Conservation (phyloP, 2,888 invertebrate genomes). For the Drosophila neonasuta region DNA sequence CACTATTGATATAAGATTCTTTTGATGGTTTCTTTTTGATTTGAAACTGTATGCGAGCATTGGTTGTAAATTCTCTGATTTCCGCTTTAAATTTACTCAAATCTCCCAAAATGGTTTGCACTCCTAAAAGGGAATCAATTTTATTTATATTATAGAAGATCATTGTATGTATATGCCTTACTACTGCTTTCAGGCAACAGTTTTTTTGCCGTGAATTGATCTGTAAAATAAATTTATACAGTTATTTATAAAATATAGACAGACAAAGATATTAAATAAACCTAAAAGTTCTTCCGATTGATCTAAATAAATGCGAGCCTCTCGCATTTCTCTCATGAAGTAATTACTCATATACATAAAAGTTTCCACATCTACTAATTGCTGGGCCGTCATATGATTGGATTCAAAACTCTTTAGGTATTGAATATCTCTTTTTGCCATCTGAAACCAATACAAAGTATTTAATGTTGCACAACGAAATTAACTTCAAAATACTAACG, state of each 20-base stretch:
- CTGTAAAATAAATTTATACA: neutral
- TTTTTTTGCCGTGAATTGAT: neutral
- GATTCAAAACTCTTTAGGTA: slow-evolving; percentile 34
- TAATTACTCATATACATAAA: slow-evolving; percentile 33
- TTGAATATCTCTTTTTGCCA: slow-evolving; percentile 31
- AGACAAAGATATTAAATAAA: slow-evolving; percentile 1
- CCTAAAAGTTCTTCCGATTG: slow-evolving; percentile 31
- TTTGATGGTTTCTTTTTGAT: slow-evolving; percentile 6
- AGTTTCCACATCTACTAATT: slow-evolving; percentile 27
- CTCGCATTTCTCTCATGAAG: slow-evolving; percentile 22
- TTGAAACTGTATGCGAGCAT: slow-evolving; percentile 17
- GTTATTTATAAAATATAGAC: neutral
- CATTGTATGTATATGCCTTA: neutral
- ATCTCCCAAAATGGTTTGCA: neutral
- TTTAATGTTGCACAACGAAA: too few relatives aligned
- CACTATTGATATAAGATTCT: slow-evolving; percentile 10
- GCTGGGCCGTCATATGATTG: slow-evolving; percentile 22
- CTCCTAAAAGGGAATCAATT: slow-evolving; percentile 14
- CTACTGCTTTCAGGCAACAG: neutral
- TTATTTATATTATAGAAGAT: too few relatives aligned
- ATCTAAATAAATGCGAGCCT: slow-evolving; percentile 19
- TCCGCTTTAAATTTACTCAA: slow-evolving; percentile 30
- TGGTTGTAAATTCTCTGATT: slow-evolving; percentile 24
- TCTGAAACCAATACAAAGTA: slow-evolving; percentile 18
- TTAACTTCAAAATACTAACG: slow-evolving; percentile 15